phyloP scores from a whole-genome alignment of 2,888 invertebrate genomes.

The Synanthedon andrenaeformis region DNA sequence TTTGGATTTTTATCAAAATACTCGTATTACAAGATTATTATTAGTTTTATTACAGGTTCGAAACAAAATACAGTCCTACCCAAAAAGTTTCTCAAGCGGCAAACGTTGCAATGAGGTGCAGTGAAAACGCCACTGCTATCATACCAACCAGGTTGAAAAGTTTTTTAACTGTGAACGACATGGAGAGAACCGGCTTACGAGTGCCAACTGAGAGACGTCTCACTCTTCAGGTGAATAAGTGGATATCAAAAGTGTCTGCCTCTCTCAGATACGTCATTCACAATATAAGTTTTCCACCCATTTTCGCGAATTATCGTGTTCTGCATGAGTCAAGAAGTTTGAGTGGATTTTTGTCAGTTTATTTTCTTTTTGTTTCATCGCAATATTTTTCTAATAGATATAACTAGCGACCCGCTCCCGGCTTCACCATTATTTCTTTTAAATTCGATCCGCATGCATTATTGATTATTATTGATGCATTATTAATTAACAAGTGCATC shows the following conservation, averaged over 20 bases:
- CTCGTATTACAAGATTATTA: too few relatives aligned
- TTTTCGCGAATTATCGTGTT: conserved; percentile 25
- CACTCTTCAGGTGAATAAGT: conserved; percentile 30
- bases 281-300: conserved; percentile 42
- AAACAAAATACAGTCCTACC: neutral
- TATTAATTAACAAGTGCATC: neutral
- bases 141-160: conserved; percentile 39
- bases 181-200: conserved; percentile 31
- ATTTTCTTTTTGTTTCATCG: conserved; percentile 2
- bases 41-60: too few relatives aligned
- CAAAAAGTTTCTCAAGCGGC: neutral
- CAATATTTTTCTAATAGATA: conserved; percentile 7
- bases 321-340: conserved; percentile 20
- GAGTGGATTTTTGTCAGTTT: conserved; percentile 24
- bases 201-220: conserved; percentile 33
- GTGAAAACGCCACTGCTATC: conserved; percentile 23
- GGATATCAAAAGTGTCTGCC: conserved; percentile 37
- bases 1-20: too few relatives aligned
- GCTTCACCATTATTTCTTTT: too few relatives aligned
- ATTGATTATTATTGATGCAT: too few relatives aligned
- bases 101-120: neutral
- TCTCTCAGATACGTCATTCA: conserved; percentile 56
- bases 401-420: too few relatives aligned
- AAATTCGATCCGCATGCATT: too few relatives aligned
- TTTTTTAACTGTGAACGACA: conserved; percentile 42